These are phyloP conservation scores for Dasypogon diadema DNA, from an alignment of 2,888 invertebrate species.

Conservation along the genomic window DNA sequence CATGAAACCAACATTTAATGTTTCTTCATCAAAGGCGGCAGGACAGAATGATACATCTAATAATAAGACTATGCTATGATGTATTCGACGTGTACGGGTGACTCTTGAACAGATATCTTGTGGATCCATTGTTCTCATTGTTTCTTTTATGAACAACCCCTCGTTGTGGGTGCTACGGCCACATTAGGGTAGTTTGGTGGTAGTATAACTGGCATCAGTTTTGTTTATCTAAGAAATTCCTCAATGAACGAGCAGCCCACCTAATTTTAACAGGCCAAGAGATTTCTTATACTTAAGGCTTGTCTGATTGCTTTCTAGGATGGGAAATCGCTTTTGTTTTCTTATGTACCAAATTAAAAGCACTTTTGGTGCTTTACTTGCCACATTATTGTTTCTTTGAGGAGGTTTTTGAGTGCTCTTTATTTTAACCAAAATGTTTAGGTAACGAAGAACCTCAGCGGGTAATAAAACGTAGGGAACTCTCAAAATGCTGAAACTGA, in stretches of 20 bases:
- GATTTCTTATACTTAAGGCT: conserved; percentile 3
- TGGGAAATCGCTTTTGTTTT: conserved; percentile 3
- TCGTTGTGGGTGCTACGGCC: conserved; percentile 13
- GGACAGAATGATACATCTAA: conserved; percentile 9
- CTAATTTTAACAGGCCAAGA: conserved; percentile 29
- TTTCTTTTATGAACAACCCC: background rate
- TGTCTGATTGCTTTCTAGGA: conserved; percentile 7
- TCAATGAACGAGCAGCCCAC: conserved; percentile 25
- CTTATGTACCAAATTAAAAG: conserved; percentile 41
- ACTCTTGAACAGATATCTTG: conserved; percentile 14
- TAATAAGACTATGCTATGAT: conserved; percentile 29
- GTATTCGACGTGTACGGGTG: conserved; percentile 28
- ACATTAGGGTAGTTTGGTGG: background rate
- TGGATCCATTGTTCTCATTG: conserved; percentile 14
- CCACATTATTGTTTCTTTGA: conserved; percentile 23
- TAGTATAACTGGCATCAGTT: conserved; percentile 11
- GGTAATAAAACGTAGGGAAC: background rate
- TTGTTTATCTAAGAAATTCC: conserved; percentile 34
- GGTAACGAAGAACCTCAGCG: background rate
- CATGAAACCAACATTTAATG: background rate
- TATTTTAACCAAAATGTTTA: conserved; percentile 23
- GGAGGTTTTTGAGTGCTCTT: conserved; percentile 13
- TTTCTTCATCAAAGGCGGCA: conserved; percentile 6
- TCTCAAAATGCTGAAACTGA: no score
- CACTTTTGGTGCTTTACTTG: conserved; percentile 30